Evolutionary conservation across 1,140 invertebrate species (phyloP).

Genomic region (Drosophila kikkawai): DNA sequence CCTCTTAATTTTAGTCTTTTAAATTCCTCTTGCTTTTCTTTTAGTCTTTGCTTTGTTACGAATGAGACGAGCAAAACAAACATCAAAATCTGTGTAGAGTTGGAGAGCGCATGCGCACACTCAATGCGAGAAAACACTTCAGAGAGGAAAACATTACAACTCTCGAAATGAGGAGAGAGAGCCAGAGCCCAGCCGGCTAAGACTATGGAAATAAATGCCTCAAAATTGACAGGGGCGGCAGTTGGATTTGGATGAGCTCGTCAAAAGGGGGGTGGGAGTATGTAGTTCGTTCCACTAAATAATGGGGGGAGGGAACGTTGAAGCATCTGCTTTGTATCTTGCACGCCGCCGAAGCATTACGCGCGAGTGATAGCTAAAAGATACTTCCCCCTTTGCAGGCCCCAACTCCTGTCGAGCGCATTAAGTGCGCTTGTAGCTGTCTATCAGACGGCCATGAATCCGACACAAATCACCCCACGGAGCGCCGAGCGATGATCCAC

Average conservation of each 20-base stretch:
- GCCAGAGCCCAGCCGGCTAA: conserved; percentile 43
- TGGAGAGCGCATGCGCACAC: conserved; percentile 67
- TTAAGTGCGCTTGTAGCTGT: conserved; percentile 75
- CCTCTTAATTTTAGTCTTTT: background rate
- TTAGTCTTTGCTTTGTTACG: conserved; percentile 58
- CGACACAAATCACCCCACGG: conserved; percentile 48
- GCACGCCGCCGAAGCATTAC: conserved; percentile 35
- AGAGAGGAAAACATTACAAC: background rate
- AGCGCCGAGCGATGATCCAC: conserved; percentile 30
- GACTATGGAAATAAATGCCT: conserved; percentile 61
- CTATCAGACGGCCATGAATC: conserved; percentile 55
- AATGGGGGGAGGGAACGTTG: background rate
- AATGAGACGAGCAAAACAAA: conserved; percentile 76
- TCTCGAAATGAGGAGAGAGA: background rate
- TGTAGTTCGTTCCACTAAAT: background rate
- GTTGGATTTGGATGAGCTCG: conserved; percentile 15
- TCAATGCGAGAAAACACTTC: conserved; percentile 22
- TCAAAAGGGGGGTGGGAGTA: background rate
- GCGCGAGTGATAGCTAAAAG: conserved; percentile 43
- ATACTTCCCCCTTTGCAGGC: conserved; percentile 34
- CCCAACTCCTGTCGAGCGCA: conserved; percentile 57
- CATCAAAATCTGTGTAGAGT: conserved; percentile 59
- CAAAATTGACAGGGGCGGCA: conserved; percentile 52
- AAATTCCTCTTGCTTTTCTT: background rate
- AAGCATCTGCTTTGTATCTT: conserved; percentile 77